These are phyloP conservation scores for Pterocles gutturalis DNA, from an alignment of 2,113 vertebrate species.

Conservation along the genomic window DNA sequence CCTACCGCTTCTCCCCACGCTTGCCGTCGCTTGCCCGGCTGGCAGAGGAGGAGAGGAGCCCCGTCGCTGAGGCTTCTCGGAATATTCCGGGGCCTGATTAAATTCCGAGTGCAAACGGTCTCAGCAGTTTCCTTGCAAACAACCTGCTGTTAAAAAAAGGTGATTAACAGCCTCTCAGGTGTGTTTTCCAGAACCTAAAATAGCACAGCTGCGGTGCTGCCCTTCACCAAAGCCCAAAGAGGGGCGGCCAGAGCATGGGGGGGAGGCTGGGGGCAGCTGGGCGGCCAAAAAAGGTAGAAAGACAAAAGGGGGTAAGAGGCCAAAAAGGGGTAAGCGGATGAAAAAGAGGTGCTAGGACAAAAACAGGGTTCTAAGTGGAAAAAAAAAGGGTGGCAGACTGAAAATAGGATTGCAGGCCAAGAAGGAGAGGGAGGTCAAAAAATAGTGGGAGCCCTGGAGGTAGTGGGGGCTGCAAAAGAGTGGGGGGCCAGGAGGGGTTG, in stretches of 20 bases:
- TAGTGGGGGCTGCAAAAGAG: not conserved
- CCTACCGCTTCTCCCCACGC: not conserved
- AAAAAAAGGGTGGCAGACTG: not conserved
- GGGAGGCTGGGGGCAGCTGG: not conserved
- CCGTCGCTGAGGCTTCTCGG: conserved; percentile 34
- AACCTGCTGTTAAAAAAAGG: conserved; percentile 40
- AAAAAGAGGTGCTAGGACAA: not conserved
- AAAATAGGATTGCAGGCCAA: not conserved
- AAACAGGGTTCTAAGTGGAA: not conserved
- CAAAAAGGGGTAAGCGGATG: not conserved
- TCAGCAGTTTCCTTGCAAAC: conserved; percentile 47
- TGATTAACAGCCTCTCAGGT: conserved; percentile 53
- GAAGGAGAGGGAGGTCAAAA: not conserved
- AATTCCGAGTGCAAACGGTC: conserved; percentile 22
- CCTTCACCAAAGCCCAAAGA: not conserved
- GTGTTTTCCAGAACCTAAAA: conserved; percentile 41
- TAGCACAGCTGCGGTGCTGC: not conserved
- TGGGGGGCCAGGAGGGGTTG: not conserved
- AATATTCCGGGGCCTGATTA: conserved; percentile 57
- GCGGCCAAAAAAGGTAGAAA: not conserved
- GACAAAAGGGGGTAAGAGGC: not conserved
- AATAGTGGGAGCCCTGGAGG: not conserved
- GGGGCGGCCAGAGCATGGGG: not conserved
- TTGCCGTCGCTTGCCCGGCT: not conserved
- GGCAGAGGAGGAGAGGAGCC: not conserved